Conservation (phyloP, 2,888 invertebrate genomes). For the Caenorhabditis sp. region DNA sequence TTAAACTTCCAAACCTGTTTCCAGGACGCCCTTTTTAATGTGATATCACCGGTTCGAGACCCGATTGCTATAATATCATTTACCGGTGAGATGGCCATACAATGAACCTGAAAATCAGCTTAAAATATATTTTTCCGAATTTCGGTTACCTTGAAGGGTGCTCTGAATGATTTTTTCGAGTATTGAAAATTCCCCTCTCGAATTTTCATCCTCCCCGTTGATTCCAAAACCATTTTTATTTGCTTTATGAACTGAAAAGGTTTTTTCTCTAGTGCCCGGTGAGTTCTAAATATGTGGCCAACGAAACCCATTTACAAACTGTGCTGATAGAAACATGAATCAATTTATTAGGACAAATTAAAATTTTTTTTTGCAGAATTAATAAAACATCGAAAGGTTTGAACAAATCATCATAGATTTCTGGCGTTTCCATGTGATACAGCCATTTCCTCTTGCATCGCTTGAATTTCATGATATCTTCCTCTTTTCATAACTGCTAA, state of each 20-base stretch:
- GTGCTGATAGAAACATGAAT: background rate
- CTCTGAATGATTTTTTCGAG: conserved; percentile 35
- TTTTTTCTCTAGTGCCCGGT: too few relatives aligned
- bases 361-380: too few relatives aligned
- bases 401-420: conserved; percentile 5
- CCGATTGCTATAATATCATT: conserved; percentile 60
- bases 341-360: background rate
- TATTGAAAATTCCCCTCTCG: conserved; percentile 9
- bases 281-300: too few relatives aligned
- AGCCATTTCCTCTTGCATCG: conserved; percentile 55
- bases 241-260: too few relatives aligned
- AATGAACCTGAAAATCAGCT: too few relatives aligned
- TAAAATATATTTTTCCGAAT: too few relatives aligned
- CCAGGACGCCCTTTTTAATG: conserved; percentile 56
- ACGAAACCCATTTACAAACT: too few relatives aligned
- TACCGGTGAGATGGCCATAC: conserved; percentile 51
- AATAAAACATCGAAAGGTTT: background rate
- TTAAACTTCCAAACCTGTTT: conserved; percentile 65
- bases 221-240: too few relatives aligned
- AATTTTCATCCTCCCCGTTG: background rate
- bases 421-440: conserved; percentile 27
- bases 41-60: conserved; percentile 56
- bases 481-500: conserved; percentile 64
- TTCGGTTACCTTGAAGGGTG: conserved; percentile 53
- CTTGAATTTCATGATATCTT: conserved; percentile 67